Base-by-base conservation (phyloP, 2,797 vertebrate species). In the Distichodus sexfasciatus region DNA sequence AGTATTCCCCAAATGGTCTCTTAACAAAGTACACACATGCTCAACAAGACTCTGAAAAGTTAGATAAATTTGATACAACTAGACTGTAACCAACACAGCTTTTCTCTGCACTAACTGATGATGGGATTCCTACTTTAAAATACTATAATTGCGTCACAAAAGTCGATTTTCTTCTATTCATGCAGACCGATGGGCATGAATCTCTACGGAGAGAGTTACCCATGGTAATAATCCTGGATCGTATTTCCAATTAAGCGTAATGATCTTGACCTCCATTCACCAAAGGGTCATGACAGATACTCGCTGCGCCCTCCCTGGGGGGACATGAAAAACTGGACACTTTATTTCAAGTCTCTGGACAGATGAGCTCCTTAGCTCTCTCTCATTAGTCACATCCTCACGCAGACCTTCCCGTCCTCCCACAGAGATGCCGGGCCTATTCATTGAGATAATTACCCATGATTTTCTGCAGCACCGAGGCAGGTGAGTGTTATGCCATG, bases 261-360 rank as follows among this genome's bases (percentile, higher is more conserved):
- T 53, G 64, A 68, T 59, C 29, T 53, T 68, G 50, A 70, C 61
- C 57, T 15, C 36, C 48, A 38, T 55, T 46, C 24, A 31, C 12
- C 0, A 33, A 38, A 0, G 33, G 10, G 24, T 19, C 41, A 44
- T 62, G 60, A 66, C 55, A 60, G 57, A 55, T 68, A 64, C 55
- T 66, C 50, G 62, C 64, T 70, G 33, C 54, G 15, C 26, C 41
- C 31, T 40, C 59, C 41, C 66, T 48, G 17, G 31, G 46, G 41
- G 65, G 43, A 69, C 51, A 48, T 28, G 35, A 58, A 31, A 43
- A 61, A 44, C 29, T 46, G 21, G 60, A 62, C 73, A 61, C 43
- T 72, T 69, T 43, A 65, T 75, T 68, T 72, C 55, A 33, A 41
- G 65, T 72, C 61, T 60, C 21, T 35, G 40, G 54, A 68, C 54